Percentiles rank a stretch among this genome's conserved stretches.
Conservation (phyloP, 2,113 vertebrate species). For the Cebidichthys violaceus region DNA sequence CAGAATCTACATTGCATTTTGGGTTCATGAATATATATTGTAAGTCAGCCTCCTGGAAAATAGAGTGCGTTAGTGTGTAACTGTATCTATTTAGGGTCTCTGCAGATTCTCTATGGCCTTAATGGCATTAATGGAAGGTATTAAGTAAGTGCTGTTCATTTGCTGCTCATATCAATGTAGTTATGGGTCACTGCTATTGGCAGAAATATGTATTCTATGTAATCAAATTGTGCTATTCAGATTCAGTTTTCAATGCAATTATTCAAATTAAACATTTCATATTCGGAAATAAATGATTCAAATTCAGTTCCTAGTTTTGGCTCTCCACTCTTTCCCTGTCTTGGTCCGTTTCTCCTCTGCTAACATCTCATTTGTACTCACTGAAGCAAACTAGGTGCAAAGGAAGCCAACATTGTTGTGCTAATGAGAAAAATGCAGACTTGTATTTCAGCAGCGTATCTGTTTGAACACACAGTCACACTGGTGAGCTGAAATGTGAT, state of each 20-base stretch:
- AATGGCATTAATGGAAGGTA: conserved; percentile 43
- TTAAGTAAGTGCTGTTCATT: conserved; percentile 51
- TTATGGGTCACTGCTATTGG: conserved; percentile 37
- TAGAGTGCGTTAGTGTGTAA: conserved; percentile 59
- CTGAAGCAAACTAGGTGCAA: conserved; percentile 60
- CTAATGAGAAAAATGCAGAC: conserved; percentile 70
- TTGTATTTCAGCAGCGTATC: conserved; percentile 44
- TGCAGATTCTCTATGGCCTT: conserved; percentile 44
- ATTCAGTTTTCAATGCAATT: not conserved
- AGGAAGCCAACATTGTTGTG: conserved; percentile 59
- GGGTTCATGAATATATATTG: conserved; percentile 75
- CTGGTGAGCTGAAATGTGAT: conserved; percentile 51
- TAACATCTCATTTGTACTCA: conserved; percentile 74
- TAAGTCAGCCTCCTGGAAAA: conserved; percentile 66
- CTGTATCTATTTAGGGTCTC: conserved; percentile 53
- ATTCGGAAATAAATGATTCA: not conserved
- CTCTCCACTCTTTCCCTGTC: conserved; percentile 30
- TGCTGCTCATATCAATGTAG: conserved; percentile 44
- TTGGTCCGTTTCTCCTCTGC: conserved; percentile 43
- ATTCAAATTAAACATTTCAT: not conserved
- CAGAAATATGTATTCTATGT: not conserved
- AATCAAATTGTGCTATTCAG: not conserved
- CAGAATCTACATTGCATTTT: conserved; percentile 53
- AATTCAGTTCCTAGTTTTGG: conserved; percentile 1
- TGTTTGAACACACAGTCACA: conserved; percentile 55